Base-by-base conservation (phyloP, 1,140 invertebrate species). In the Diprion similis region DNA sequence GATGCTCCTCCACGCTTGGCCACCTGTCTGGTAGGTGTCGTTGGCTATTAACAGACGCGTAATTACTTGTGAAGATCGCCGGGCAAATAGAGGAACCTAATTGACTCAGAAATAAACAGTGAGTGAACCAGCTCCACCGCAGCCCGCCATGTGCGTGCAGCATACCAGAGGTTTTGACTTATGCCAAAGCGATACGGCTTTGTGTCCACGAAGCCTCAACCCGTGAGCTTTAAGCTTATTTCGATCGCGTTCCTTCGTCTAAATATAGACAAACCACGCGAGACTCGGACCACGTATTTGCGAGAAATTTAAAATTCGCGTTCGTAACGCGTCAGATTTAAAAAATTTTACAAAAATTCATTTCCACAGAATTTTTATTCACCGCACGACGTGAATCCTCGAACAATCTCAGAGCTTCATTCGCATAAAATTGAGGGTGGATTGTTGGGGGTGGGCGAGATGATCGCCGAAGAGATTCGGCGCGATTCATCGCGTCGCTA, bases 61-160 rank as follows among this genome's bases (percentile, higher is more conserved):
- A 86, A 88, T 86, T 87, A 84, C 84, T 82, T 80, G 81, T 80
- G 80, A 82, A 82, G 80, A 85, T 83, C 79, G 73, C 78, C 77
- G 75, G 78, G 81, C 82, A 86, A 86, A 87, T 85, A 87, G 85
- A 88, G 81, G 80, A 84, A 81, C 81, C 80, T 86, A 87, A 87
- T 88, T 87, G 86, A 87, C 86, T 85, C 85, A 78, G 84, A 86
- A 88, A 87, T 87, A 88, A 87, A 83, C 83, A 75, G 10, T 76
- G 74, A 80, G 13, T 75, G 73, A 80, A 69, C 79, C 74, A 76
- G 78, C 80, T 75, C 78, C 72, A 47, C 66, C 68, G 70, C 71
- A 72, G 70, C 75, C 71, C 73, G 74, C 79, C 80, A 82, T 83
- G 78, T 81, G 79, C 79, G 74, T 69, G 77, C 24, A 37, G 24